These are phyloP conservation scores for Herpetotheres cachinnans DNA, from an alignment of 2,113 vertebrate species.

Conservation along the genomic window DNA sequence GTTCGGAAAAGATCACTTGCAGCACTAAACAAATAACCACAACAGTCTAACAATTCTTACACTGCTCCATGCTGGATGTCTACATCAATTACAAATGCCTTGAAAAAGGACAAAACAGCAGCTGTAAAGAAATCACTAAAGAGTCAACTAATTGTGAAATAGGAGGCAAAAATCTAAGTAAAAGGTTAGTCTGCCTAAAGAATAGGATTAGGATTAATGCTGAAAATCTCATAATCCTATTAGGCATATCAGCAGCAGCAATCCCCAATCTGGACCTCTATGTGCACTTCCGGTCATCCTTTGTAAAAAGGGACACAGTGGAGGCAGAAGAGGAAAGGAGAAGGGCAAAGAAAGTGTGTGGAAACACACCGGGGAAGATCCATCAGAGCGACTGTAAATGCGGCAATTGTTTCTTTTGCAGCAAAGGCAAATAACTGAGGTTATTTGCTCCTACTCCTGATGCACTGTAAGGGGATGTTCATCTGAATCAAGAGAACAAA, in stretches of 20 bases:
- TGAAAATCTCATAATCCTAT: conserved; percentile 52
- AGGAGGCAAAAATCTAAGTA: conserved; percentile 40
- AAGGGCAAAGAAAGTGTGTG: neutral
- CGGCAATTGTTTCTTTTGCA: neutral
- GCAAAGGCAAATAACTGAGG: neutral
- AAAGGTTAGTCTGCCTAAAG: conserved; percentile 46
- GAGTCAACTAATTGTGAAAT: conserved; percentile 16
- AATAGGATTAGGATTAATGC: conserved; percentile 26
- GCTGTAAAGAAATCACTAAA: conserved; percentile 6
- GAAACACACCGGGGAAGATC: neutral
- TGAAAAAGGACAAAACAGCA: neutral
- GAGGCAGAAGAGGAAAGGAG: neutral
- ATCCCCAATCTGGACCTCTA: neutral
- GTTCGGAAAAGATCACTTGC: neutral
- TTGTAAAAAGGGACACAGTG: fast-evolving
- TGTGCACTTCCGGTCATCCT: neutral
- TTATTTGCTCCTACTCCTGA: neutral
- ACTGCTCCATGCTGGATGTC: neutral
- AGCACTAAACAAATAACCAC: neutral
- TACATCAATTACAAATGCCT: neutral
- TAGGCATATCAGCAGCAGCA: neutral
- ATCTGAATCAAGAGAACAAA: neutral
- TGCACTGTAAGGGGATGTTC: neutral
- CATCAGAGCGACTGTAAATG: neutral
- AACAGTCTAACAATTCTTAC: neutral